Conservation (phyloP, 64 coral and sea anemone species). For the Stichodactyla helianthus region DNA sequence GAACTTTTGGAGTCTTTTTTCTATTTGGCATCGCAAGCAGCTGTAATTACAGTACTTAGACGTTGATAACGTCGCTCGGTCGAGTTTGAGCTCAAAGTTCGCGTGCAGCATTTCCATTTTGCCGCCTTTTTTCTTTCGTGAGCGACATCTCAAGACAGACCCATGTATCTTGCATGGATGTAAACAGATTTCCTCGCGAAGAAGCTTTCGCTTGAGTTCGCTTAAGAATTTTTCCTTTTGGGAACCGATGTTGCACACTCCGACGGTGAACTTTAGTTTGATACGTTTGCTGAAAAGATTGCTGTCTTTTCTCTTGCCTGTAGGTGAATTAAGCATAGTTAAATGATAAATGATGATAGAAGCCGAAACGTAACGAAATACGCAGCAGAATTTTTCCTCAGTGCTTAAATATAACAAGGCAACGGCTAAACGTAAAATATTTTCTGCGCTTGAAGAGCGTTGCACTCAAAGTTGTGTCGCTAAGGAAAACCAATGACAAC, state of each 20-base stretch:
- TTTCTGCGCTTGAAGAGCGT: no score
- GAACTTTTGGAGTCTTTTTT: slow-evolving; percentile 57
- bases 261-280: slow-evolving; percentile 19
- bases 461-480: no score
- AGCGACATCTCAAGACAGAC: slow-evolving; percentile 24
- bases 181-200: slow-evolving; percentile 41
- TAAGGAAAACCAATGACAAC: no score
- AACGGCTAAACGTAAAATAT: no score
- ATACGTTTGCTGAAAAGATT: slow-evolving; percentile 31
- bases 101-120: slow-evolving; percentile 20
- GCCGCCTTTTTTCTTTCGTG: not conserved
- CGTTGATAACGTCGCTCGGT: slow-evolving; percentile 28
- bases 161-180: slow-evolving; percentile 58
- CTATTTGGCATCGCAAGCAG: slow-evolving; percentile 66
- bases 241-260: not conserved
- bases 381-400: no score
- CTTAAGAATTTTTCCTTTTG: not conserved
- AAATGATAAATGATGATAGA: not conserved
- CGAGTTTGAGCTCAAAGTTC: slow-evolving; percentile 58
- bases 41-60: slow-evolving; percentile 61
- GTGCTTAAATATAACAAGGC: no score
- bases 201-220: slow-evolving; percentile 14
- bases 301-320: not conserved
- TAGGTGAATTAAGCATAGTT: not conserved
- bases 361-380: not conserved